Percentiles rank a stretch among this genome's conserved stretches.
Conservation (phyloP, 2,888 invertebrate species). For the Pollenia labialis region DNA sequence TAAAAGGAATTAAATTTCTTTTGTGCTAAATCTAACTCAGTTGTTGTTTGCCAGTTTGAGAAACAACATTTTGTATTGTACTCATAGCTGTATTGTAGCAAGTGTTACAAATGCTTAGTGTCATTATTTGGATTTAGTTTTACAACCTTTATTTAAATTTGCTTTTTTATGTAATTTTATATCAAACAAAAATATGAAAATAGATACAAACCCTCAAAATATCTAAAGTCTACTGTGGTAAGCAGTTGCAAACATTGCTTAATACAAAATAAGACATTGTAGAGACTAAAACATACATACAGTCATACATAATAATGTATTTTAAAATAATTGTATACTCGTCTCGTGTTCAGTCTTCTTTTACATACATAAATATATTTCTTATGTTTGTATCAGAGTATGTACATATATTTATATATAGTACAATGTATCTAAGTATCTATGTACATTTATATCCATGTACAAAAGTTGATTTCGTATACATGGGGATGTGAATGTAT, state of each 20-base stretch:
- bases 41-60: constrained; percentile 76
- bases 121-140: constrained; percentile 70
- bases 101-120: constrained; percentile 75
- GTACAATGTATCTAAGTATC: background rate
- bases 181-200: constrained; percentile 32
- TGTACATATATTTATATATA: background rate
- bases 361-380: constrained; percentile 25
- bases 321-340: constrained; percentile 65
- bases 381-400: background rate
- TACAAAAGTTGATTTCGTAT: background rate
- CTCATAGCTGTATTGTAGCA: constrained; percentile 65
- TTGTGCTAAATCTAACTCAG: constrained; percentile 77
- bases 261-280: constrained; percentile 10
- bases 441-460: background rate
- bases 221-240: constrained; percentile 15
- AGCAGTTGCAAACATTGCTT: constrained; percentile 6
- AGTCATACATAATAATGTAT: constrained; percentile 21
- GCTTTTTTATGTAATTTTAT: constrained; percentile 25
- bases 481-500: constrained; percentile 60
- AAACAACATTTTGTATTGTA: background rate
- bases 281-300: too few relatives aligned
- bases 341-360: constrained; percentile 46
- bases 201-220: constrained; percentile 7
- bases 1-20: background rate
- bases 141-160: constrained; percentile 19